These are phyloP conservation scores for Takifugu ocellatus DNA, from an alignment of 2,797 vertebrate genomes.

Conservation along the genomic window DNA sequence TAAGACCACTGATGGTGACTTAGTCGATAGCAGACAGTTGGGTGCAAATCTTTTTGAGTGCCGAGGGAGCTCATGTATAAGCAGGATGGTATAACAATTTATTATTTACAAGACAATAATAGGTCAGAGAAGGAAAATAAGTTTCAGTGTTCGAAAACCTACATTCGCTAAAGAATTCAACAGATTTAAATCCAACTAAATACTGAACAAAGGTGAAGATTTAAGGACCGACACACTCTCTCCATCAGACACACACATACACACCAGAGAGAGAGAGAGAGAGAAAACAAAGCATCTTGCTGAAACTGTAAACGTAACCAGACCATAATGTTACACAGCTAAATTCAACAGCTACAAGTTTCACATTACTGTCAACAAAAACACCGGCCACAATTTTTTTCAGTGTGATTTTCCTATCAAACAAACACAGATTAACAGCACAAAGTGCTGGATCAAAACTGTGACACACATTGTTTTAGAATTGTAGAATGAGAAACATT, in stretches of 20 bases:
- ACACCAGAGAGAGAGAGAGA: constrained; percentile 18
- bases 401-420: constrained; percentile 51
- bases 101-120: constrained; percentile 66
- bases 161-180: constrained; percentile 53
- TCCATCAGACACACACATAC: not conserved
- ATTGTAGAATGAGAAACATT: constrained; percentile 63
- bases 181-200: constrained; percentile 50
- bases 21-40: constrained; percentile 76
- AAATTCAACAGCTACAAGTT: constrained; percentile 40
- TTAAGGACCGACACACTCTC: constrained; percentile 29
- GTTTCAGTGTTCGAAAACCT: constrained; percentile 43
- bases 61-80: constrained; percentile 66
- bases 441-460: constrained; percentile 51
- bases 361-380: constrained; percentile 52
- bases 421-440: constrained; percentile 60
- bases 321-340: constrained; percentile 41
- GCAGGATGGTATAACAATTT: constrained; percentile 67
- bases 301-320: constrained; percentile 42
- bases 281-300: constrained; percentile 31
- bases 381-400: constrained; percentile 51
- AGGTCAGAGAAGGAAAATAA: constrained; percentile 29
- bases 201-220: constrained; percentile 44
- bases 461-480: constrained; percentile 51
- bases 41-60: constrained; percentile 54
- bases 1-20: constrained; percentile 95